These are phyloP conservation scores for Nyctalus aviator DNA, from an alignment of 2,797 vertebrate genomes.

Conservation along the genomic window DNA sequence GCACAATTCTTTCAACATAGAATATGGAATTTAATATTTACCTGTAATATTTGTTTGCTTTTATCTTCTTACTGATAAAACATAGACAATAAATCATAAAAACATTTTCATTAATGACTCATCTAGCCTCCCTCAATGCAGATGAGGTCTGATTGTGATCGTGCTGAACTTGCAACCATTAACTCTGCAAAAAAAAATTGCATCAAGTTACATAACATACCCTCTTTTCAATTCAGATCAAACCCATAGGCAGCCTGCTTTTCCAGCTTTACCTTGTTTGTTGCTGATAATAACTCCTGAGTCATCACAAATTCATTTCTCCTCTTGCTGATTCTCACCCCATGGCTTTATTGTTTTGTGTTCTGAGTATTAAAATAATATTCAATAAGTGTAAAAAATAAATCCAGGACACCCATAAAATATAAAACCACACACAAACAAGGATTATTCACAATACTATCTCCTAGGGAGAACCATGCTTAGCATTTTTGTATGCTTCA, in stretches of 20 bases:
- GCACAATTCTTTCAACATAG: not conserved
- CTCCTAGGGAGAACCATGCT: not conserved
- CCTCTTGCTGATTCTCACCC: not conserved
- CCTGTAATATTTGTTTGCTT: not conserved
- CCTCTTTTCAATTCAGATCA: not conserved
- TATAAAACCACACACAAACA: not conserved
- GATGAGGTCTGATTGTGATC: not conserved
- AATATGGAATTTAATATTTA: not conserved
- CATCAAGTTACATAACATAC: not conserved
- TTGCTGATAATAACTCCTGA: not conserved
- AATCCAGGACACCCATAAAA: not conserved
- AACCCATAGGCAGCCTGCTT: not conserved
- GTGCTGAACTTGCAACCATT: not conserved
- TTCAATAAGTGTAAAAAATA: not conserved
- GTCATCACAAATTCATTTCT: not conserved
- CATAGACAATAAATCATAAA: not conserved
- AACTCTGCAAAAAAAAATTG: not conserved
- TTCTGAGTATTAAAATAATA: not conserved
- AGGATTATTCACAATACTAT: not conserved
- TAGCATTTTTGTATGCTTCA: not conserved
- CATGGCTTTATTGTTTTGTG: not conserved
- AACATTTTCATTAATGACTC: not conserved
- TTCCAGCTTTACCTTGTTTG: not conserved
- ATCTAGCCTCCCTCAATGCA: not conserved
- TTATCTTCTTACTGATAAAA: constrained; percentile 9